Evolutionary conservation across 2,797 vertebrate genomes (phyloP), one percentile per base, ranked within the genome.

Genomic region (Bucorvus abyssinicus): DNA sequence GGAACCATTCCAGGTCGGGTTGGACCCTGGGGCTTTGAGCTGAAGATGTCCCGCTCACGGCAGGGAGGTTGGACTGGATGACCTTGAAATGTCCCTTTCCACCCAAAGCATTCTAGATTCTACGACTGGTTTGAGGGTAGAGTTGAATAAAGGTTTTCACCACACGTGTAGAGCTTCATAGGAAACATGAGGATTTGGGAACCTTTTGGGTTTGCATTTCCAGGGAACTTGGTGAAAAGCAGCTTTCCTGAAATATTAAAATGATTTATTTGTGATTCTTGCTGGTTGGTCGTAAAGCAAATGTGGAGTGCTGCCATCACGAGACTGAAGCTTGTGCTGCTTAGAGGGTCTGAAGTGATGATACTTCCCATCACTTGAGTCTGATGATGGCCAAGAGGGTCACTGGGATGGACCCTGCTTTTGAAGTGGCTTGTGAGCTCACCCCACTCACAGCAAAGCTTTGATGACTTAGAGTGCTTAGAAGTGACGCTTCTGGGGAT

Each of bases 241-340:
- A 21, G 15, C 7, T 32, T 77, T 67, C 61, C 10, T 29, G 42
- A 44, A 71, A 3, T 36, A 21, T 29, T 24, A 20, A 60, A 36
- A 14, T 13, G 23, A 53, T 24, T 36, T 36, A 19, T 16, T 56
- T 0, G 5, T 38, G 64, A 18, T 53, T 60, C n/a, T 42, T 21
- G 34, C 63, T 49, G 69, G 9, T 9, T 23, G 13, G 23, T 21
- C 20, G 36, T 14, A 7, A 56, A 78, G 74, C 44, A 3, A 15
- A 12, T 0, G 55, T 12, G 40, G 40, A 30, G 23, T 16, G 19
- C 24, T 53, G 52, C 69, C 12, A 0, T 5, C 3, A 3, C 0
- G 30, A 30, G 59, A 7, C 20, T 22, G 74, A 7, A 14, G 29
- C 57, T 8, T n/a, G 52, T 8, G 52, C 57, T 32, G 45, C 27